Evolutionary conservation across 1,140 invertebrate species (phyloP), one percentile per base, ranked within the genome.

Genomic region (Brachionus calyciflorus): DNA sequence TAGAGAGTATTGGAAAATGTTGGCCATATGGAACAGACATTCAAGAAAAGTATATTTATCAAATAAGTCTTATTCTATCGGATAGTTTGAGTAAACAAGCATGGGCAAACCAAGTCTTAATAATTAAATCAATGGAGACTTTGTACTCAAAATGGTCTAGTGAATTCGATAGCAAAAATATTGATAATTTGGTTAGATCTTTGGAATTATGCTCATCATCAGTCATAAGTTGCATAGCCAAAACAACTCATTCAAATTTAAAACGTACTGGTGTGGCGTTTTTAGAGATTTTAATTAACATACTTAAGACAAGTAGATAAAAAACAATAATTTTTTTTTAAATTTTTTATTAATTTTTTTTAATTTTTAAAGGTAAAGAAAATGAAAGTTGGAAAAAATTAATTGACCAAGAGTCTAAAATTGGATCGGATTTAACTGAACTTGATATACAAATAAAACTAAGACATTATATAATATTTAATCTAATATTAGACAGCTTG

Each of bases 11-110:
- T 0, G 69, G 69, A 49, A 49, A 55, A 73, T 73, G 69, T 33
- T 73, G 69, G 69, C 37, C 69, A 17, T 40, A 30, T 55, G 21
- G 46, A 6, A 21, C 46, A 73, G 69, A 73, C 1, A 37, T 51
- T 19, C 69, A 73, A 55, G 69, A 73, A 73, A 49, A 55, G 21
- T 73, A 73, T 41, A 14, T 51, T 12, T 55, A 51, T 37, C 51
- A 49, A 33, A 41, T 30, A 37, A 37, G 26, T 55, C 24, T 73
- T 21, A 26, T 73, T 30, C 14, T 73, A 41, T 19, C 46, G 0
- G 69, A 73, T 33, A 40, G 33, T 24, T 33, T 73, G 21, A 28
- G 17, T 21, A 73, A 51, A 51, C 17, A 37, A n/a, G 37, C 69
- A 2, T 73, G 69, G 69, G 24, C 14, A 26, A 55, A 73, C 33